phyloP scores from a whole-genome alignment of 2,888 invertebrate genomes.

The Athalia rosae region DNA sequence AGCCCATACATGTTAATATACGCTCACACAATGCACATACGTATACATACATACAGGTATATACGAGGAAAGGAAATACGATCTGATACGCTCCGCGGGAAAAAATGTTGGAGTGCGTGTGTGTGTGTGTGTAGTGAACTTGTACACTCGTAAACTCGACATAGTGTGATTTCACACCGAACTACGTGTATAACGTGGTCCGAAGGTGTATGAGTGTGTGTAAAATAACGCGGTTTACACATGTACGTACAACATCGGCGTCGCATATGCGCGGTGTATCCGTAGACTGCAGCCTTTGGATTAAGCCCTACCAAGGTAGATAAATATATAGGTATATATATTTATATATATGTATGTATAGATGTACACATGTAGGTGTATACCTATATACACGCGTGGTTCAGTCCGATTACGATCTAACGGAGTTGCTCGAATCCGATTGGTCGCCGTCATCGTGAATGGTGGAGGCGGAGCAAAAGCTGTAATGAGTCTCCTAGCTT shows the following conservation, averaged over 20 bases:
- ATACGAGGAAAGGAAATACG: background rate
- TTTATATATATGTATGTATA: background rate
- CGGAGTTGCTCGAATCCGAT: constrained; percentile 61
- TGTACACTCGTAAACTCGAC: background rate
- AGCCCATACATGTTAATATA: background rate
- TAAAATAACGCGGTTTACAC: too few species aligned
- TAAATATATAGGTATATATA: background rate
- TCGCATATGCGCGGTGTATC: too few species aligned
- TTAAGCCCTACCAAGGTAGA: too few species aligned
- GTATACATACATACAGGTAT: too few species aligned
- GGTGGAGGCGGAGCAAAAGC: constrained; percentile 69
- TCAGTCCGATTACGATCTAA: constrained; percentile 68
- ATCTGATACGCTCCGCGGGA: background rate
- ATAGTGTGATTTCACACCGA: constrained; percentile 60
- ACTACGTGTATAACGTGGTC: background rate
- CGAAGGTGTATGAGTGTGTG: too few species aligned
- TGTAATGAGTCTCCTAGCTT: constrained; percentile 72
- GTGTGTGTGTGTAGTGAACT: background rate
- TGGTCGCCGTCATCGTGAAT: constrained; percentile 69
- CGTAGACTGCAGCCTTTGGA: too few species aligned
- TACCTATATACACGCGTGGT: background rate
- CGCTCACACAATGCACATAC: background rate
- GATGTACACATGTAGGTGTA: background rate
- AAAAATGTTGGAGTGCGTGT: background rate
- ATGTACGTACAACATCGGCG: too few species aligned